Conservation (phyloP, 2,888 invertebrate genomes). For the Laothoe populi region DNA sequence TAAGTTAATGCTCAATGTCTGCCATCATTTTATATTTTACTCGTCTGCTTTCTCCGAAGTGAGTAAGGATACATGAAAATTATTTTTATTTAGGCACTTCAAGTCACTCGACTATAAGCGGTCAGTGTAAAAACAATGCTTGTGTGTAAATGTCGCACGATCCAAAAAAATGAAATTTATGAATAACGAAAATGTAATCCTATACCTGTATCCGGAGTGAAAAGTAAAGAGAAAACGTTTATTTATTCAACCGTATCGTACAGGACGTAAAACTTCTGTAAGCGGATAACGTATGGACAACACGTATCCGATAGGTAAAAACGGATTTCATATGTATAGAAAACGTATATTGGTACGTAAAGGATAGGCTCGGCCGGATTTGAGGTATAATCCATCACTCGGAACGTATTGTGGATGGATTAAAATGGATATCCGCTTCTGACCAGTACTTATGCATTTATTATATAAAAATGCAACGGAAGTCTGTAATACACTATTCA, state of each 20-base stretch:
- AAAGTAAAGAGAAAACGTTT: constrained; percentile 19
- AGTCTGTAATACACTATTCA: background rate
- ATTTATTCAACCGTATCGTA: constrained; percentile 20
- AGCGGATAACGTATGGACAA: constrained; percentile 25
- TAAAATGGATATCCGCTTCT: background rate
- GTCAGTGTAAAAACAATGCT: too few relatives aligned
- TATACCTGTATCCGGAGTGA: constrained; percentile 2
- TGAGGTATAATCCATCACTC: constrained; percentile 14
- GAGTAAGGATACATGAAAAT: too few relatives aligned
- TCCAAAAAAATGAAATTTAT: background rate
- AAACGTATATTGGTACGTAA: constrained; percentile 4
- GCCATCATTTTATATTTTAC: too few relatives aligned
- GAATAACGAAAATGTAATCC: constrained; percentile 23
- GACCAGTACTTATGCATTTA: background rate
- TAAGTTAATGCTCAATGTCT: too few relatives aligned
- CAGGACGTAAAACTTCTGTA: constrained; percentile 23
- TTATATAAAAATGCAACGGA: background rate
- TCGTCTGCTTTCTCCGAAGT: too few relatives aligned
- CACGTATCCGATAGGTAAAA: constrained; percentile 22
- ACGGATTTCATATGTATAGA: constrained; percentile 18
- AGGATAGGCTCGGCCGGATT: constrained; percentile 11
- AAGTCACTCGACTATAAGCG: too few relatives aligned
- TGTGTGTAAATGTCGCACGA: too few relatives aligned
- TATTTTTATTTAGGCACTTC: too few relatives aligned
- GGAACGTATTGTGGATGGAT: constrained; percentile 2